These are phyloP conservation scores for Trematocara macrostoma DNA, from an alignment of 2,113 vertebrate species.

Conservation along the genomic window DNA sequence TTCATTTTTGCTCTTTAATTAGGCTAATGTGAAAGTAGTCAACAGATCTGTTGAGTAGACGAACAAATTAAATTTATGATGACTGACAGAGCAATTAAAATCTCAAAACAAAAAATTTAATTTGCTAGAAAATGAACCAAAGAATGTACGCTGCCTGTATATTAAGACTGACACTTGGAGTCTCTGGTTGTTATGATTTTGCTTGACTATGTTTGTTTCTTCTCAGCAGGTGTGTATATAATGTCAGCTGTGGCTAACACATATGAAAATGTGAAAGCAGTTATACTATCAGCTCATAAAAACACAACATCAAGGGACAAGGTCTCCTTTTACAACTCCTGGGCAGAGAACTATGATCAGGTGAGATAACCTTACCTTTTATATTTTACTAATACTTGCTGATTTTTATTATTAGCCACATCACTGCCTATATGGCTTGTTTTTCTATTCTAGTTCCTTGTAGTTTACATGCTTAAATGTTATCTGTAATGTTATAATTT, in stretches of 20 bases:
- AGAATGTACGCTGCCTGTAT: neutral
- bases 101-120: neutral
- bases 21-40: neutral
- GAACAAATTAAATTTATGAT: neutral
- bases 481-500: neutral
- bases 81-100: neutral
- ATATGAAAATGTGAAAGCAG: conserved; percentile 56
- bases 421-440: neutral
- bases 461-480: neutral
- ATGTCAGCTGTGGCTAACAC: conserved; percentile 53
- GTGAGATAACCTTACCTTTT: conserved; percentile 27
- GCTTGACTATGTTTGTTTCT: neutral
- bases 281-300: conserved; percentile 53
- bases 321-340: conserved; percentile 67
- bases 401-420: neutral
- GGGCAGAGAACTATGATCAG: conserved; percentile 73
- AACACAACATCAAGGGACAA: conserved; percentile 39
- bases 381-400: neutral
- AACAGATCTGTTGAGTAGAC: neutral
- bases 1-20: neutral
- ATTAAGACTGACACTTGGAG: neutral
- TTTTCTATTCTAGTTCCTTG: neutral
- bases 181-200: neutral
- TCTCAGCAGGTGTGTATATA: neutral
- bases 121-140: neutral